Percentiles rank a stretch among this genome's conserved stretches.
Evolutionary conservation across 2,888 invertebrate species (phyloP).

Genomic region (Stenchaetothrips biformis): DNA sequence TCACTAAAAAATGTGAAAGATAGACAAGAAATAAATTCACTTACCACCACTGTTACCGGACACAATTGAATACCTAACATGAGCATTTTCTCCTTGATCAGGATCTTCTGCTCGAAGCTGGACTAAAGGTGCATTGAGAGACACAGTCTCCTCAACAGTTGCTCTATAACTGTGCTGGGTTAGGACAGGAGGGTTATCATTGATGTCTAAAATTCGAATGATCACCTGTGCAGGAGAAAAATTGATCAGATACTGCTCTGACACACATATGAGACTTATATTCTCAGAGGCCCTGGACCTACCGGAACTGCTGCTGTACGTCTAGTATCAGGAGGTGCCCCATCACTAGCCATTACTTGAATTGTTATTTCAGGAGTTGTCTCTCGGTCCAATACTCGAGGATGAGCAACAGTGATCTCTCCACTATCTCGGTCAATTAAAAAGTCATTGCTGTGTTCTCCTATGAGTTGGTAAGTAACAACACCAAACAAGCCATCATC

Average conservation of each 20-base stretch:
- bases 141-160: conserved; percentile 77
- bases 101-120: conserved; percentile 73
- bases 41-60: conserved; percentile 61
- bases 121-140: conserved; percentile 73
- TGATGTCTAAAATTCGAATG: conserved; percentile 75
- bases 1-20: conserved; percentile 39
- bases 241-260: background rate
- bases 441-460: conserved; percentile 69
- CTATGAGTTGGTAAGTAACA: conserved; percentile 70
- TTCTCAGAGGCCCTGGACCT: conserved; percentile 41
- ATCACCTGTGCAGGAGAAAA: conserved; percentile 52
- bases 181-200: conserved; percentile 83
- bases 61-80: conserved; percentile 68
- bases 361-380: conserved; percentile 62
- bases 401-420: conserved; percentile 67
- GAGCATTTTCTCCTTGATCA: conserved; percentile 73
- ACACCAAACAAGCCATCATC: conserved; percentile 76
- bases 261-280: no score
- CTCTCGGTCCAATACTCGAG: conserved; percentile 74
- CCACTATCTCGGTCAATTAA: conserved; percentile 66
- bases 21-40: conserved; percentile 41
- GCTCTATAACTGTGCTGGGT: conserved; percentile 69
- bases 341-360: conserved; percentile 75
- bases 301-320: conserved; percentile 72
- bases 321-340: conserved; percentile 63